phyloP scores from a whole-genome alignment of 2,113 vertebrate genomes.

The Vulpes lagopus region DNA sequence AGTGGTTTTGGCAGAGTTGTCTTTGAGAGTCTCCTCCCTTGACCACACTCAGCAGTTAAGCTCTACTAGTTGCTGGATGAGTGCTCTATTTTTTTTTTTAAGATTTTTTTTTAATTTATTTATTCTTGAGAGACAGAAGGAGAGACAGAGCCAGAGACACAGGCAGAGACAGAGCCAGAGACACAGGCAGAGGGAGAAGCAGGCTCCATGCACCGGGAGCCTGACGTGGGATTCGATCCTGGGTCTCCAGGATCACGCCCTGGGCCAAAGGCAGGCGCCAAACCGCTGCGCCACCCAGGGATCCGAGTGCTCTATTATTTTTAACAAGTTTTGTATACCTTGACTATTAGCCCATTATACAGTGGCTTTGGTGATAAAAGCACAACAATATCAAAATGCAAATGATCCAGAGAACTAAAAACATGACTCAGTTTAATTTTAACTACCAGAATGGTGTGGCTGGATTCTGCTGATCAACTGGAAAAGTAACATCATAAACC shows the following conservation, averaged over 20 bases:
- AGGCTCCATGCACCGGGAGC: too few species aligned
- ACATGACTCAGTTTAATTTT: background rate
- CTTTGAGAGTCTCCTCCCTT: background rate
- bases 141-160: too few species aligned
- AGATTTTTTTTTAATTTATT: too few species aligned
- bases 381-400: background rate
- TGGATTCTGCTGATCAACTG: background rate
- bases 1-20: background rate
- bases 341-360: background rate
- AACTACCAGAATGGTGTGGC: background rate
- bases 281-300: too few species aligned
- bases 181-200: too few species aligned
- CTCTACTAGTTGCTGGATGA: too few species aligned
- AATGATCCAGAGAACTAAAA: background rate
- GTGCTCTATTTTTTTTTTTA: background rate
- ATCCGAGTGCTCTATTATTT: background rate
- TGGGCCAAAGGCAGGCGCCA: too few species aligned
- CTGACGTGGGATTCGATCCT: too few species aligned
- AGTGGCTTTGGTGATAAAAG: background rate
- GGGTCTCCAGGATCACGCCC: too few species aligned
- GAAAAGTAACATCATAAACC: background rate
- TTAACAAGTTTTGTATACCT: background rate
- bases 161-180: too few species aligned
- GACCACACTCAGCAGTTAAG: background rate
- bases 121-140: too few species aligned